Base-by-base conservation (phyloP, 2,797 vertebrate species). In the Chrysocyon brachyurus region DNA sequence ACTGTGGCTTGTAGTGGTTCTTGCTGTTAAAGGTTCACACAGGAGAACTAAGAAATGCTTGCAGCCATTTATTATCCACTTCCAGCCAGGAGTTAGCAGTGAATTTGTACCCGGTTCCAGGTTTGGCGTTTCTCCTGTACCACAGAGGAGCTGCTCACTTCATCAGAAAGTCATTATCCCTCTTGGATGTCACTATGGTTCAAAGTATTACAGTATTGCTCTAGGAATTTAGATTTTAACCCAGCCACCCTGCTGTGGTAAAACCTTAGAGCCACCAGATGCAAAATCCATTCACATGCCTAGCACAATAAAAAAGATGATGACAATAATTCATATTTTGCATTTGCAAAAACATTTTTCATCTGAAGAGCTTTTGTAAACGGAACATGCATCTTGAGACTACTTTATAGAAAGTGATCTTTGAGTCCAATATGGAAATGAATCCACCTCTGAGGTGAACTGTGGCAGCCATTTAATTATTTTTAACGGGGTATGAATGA, bases 201-300 rank as follows among this genome's bases (percentile, higher is more conserved):
- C 97, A 97, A 31, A 95, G 92, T 98, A 97, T 98, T 97, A 97
- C 96, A 97, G 93, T 93, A 96, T 97, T 98, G 98, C 98, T 98
- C 96, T 86, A 97, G 96, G 97, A 98, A 98, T 98, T 98, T 96
- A 96, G 98, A 97, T 98, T 98, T 98, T 94, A 98, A 97, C 95
- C 92, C 87, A 98, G 93, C 68, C 79, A 92, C 96, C 97, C 83
- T 95, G 97, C 97, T 98, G 92, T 91, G 97, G 93, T 87, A 94
- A 98, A 98, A 97, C 90, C 98, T 97, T 97, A 94, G 92, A 98
- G 95, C 91, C 87, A 83, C 96, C 95, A 97, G 94, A 97, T 98
- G 95, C 79, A 98, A 97, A 98, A 96, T 97, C 91, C 94, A 96
- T 97, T 98, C 96, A 77, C 94, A 91, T 96, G 96, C 90, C 90